These are phyloP conservation scores for Margarornis squamiger DNA, from an alignment of 2,797 vertebrate genomes.

Conservation along the genomic window DNA sequence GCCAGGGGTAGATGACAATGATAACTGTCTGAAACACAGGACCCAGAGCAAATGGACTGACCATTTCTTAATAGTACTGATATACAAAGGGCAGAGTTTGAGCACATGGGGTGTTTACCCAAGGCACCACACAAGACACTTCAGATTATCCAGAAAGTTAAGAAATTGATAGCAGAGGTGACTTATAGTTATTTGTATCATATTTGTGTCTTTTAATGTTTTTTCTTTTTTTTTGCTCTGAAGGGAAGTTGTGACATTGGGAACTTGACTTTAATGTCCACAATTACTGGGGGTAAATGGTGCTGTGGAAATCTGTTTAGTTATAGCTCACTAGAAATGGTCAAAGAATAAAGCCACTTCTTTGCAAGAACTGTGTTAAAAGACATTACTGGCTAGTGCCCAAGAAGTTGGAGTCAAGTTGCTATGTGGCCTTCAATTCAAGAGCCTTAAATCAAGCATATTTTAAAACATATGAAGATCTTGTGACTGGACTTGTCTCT, in stretches of 20 bases:
- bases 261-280: neutral
- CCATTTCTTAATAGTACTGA: neutral
- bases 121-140: neutral
- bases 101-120: neutral
- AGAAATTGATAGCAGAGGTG: neutral
- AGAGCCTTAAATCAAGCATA: neutral
- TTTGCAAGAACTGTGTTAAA: neutral
- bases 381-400: neutral
- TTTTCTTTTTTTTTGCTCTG: neutral
- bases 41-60: neutral
- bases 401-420: neutral
- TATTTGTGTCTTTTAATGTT: neutral
- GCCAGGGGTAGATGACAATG: neutral
- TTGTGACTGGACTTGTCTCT: neutral
- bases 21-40: neutral
- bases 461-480: neutral
- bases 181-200: neutral
- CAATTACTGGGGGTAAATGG: neutral
- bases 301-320: neutral
- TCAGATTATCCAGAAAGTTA: neutral
- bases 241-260: neutral
- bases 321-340: neutral
- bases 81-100: neutral
- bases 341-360: neutral
- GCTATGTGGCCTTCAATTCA: neutral